Percentiles rank a stretch among this genome's conserved stretches.
Evolutionary conservation across 1,140 invertebrate species (phyloP).

Genomic region (Drosophila tristis): DNA sequence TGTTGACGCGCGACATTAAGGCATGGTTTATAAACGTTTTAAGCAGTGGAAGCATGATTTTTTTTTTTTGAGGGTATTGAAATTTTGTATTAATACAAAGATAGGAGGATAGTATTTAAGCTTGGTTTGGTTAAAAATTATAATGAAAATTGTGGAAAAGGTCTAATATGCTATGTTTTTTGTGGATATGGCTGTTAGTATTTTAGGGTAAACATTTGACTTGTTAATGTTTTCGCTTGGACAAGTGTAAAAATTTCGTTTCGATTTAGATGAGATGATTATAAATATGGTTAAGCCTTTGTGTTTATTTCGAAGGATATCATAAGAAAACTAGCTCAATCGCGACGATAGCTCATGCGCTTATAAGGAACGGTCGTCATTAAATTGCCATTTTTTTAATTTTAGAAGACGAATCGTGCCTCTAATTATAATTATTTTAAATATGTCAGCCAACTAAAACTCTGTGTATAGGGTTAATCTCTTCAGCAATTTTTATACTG

Average conservation of each 20-base stretch:
- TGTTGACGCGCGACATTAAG: conserved; percentile 72
- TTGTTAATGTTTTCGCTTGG: conserved; percentile 47
- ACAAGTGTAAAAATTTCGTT: conserved; percentile 74
- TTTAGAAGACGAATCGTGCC: conserved; percentile 42
- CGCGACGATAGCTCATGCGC: conserved; percentile 47
- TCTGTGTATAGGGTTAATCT: conserved; percentile 76
- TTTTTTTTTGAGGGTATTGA: conserved; percentile 65
- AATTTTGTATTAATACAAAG: conserved; percentile 62
- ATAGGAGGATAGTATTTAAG: conserved; percentile 57
- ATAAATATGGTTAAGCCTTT: conserved; percentile 84
- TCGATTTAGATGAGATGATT: conserved; percentile 84
- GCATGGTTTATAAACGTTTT: conserved; percentile 61
- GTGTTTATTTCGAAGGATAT: conserved; percentile 70
- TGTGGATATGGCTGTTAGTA: conserved; percentile 27
- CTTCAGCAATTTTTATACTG: conserved; percentile 55
- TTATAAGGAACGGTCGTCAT: conserved; percentile 27
- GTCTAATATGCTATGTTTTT: conserved; percentile 39
- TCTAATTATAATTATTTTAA: conserved; percentile 39
- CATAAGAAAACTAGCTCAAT: conserved; percentile 53
- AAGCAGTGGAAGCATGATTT: conserved; percentile 77
- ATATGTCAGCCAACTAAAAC: conserved; percentile 76
- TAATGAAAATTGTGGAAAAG: conserved; percentile 74
- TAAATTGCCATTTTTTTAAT: conserved; percentile 54
- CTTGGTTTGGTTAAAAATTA: conserved; percentile 52
- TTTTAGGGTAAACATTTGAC: conserved; percentile 22